A percentile compares a stretch with the other conserved stretches of the same genome.
These are phyloP conservation scores for Amphimedon queenslandica DNA, from an alignment of 37 sponge, comb jelly and placozoan genomes.

Conservation along the genomic window DNA sequence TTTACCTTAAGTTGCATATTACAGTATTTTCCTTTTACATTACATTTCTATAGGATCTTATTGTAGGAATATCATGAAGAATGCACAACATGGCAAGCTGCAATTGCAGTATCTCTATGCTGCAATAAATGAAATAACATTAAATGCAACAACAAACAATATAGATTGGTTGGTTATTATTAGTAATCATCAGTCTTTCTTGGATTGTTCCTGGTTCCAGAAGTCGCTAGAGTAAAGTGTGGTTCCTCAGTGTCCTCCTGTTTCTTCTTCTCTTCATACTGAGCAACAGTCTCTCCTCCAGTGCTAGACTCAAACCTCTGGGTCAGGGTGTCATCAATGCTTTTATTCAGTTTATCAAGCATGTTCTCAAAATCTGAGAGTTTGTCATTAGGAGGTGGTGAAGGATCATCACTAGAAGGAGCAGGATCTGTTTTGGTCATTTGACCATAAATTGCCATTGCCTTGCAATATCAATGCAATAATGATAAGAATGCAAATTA, in stretches of 20 bases:
- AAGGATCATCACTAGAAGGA: neutral
- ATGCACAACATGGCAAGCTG: too few species aligned
- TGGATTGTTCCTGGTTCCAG: slow-evolving; percentile 27
- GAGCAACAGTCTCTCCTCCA: neutral
- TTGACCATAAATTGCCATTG: slow-evolving; percentile 76
- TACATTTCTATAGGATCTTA: too few species aligned
- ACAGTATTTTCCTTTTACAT: too few species aligned
- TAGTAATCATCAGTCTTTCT: neutral
- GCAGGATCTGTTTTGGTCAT: slow-evolving; percentile 30
- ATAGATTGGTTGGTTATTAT: neutral
- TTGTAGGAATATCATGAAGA: too few species aligned
- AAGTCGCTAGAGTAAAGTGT: slow-evolving; percentile 54
- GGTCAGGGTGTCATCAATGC: slow-evolving; percentile 14
- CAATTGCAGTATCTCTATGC: too few species aligned
- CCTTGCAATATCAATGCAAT: slow-evolving; percentile 22
- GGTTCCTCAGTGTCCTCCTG: slow-evolving; percentile 5
- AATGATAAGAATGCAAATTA: neutral
- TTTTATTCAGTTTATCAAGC: slow-evolving; percentile 17
- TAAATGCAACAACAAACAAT: too few species aligned
- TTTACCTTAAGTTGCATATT: too few species aligned
- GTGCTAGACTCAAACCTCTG: neutral
- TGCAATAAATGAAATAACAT: too few species aligned
- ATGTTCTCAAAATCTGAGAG: slow-evolving; percentile 15
- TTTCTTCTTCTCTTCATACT: neutral
- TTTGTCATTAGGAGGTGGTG: neutral